Evolutionary conservation across 37 sponge, comb jelly and placozoan genomes (phyloP), one percentile per base, ranked within the genome.

Genomic region (Hexactinellida sp.): DNA sequence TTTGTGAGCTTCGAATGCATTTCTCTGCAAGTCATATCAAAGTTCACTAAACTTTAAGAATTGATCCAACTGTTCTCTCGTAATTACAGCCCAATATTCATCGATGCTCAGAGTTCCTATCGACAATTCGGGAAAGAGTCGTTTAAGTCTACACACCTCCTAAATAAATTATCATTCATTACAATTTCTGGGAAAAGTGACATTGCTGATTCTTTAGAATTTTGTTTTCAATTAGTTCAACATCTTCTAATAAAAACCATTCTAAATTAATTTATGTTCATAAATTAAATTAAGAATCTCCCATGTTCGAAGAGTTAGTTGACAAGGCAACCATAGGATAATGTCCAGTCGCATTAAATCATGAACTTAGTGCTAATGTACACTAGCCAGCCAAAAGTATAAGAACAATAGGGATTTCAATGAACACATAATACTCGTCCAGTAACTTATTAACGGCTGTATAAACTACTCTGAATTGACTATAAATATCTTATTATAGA

Each of bases 1-100:
- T 41, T 41, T 5, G 13, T 41, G 76, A 63, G 76, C 34, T 63
- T 63, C 32, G 76, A 63, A 32, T 63, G 5, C 76, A 63, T 63
- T 63, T 63, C 76, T 63, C 30, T 63, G 76, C 76, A 63, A 7
- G 76, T 28, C 34, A 63, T 63, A 63, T 63, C 76, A 63, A 63
- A 63, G 76, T 63, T 63, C 76, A 63, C 76, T 23, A 63, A 63
- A 63, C 76, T n/a, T 63, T 23, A 63, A 63, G 76, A 63, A 63
- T 63, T 63, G 76, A 63, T 21, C 76, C 34, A 63, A 63, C 76
- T 63, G 76, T 63, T n/a, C 21, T 63, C 13, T 63, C 28, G 76
- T 63, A 10, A 63, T 63, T n/a, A 63, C 76, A 63, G 25, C 76
- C 76, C 34, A 63, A 63, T 25, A 10, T 63, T 63, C 76, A 63